Evolutionary conservation across 2,113 vertebrate genomes (phyloP), one percentile per base, ranked within the genome.

Genomic region (Clinocottus analis): DNA sequence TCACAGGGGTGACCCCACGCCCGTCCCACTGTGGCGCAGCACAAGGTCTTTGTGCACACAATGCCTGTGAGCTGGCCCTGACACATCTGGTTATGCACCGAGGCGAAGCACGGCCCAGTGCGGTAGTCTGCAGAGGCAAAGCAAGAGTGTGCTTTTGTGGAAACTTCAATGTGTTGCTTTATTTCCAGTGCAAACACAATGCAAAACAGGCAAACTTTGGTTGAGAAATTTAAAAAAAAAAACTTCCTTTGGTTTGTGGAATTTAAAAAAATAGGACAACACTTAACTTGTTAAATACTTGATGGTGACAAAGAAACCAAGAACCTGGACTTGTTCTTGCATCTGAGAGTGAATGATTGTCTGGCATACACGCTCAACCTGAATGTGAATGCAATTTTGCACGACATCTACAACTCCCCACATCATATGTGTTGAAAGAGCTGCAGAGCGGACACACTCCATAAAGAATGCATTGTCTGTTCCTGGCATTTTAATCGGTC

Each of bases 1-100:
- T 99, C 98, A 29, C 98, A 99, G 31, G 98, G 98, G 87, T 99
- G 98, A 86, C 98, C 98, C 98, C 98, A 99, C 0, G 98, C 98
- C 82, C 98, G 94, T 56, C 98, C 98, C 1, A 99, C 97, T 0
- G 98, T 99, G 39, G 98, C 98, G 53, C 98, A 99, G 93, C 98
- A 99, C 70, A 99, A 93, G 0, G 97, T 97, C 91, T 99, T 99
- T 11, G 98, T 99, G 94, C 98, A 99, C 67, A 99, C 98, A 14
- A 99, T 99, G 58, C 98, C 98, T 0, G 96, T 97, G 86, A 99
- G 94, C 92, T 99, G 98, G 29, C 98, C 98, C 82, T 99, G 98
- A 93, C 98, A 99, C 98, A 99, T 99, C 96, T 99, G 98, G 93
- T 99, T 99, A 92, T 95, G 98, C 77, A 99, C 94, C 39, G 97